Evolutionary conservation across 2,888 invertebrate species (phyloP), one percentile per base, ranked within the genome.

Genomic region (Drosophila nigricruria): DNA sequence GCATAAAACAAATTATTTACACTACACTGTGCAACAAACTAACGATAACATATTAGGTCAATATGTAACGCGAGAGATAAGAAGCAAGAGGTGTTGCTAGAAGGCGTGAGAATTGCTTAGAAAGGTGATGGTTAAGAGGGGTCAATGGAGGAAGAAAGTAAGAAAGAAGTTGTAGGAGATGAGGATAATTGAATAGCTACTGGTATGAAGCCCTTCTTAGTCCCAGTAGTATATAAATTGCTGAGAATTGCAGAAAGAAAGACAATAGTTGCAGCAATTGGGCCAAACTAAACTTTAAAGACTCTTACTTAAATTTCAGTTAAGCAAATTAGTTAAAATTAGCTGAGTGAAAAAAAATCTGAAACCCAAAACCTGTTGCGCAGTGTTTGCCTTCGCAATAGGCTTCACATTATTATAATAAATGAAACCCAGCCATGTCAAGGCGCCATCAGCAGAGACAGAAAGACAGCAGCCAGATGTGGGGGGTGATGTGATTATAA

Each of bases 331-430:
- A 36, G 23, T 16, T 34, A 2, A 34, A 25, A 34, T 34, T 40
- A 30, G 30, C 30, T 12, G 10, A 40, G 40, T 34, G 27, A 50
- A n/a, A 40, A 34, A 10, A 25, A 1, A 25, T 3, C 4, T 8
- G 18, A 45, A 58, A 18, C 9, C 16, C 4, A 14, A 43, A 72
- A 10, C 57, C n/a, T 70, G 79, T 27, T 64, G 81, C 50, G 53
- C 45, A 81, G 81, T 84, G 79, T 70, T 20, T 32, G 60, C 47
- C 71, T 72, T 57, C 77, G 70, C 66, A 67, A 70, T 74, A 73
- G 32, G 32, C 30, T 82, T 82, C 84, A 72, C 84, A 85, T 88
- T 81, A 88, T 88, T 87, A 84, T 84, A 56, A 57, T 67, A 63
- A 70, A 64, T 70, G 42, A 76, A 72, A 67, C 64, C 18, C 67